Percentiles rank a stretch among this genome's conserved stretches.
phyloP scores from a whole-genome alignment of 2,797 vertebrate species.

The Propithecus deckenii region DNA sequence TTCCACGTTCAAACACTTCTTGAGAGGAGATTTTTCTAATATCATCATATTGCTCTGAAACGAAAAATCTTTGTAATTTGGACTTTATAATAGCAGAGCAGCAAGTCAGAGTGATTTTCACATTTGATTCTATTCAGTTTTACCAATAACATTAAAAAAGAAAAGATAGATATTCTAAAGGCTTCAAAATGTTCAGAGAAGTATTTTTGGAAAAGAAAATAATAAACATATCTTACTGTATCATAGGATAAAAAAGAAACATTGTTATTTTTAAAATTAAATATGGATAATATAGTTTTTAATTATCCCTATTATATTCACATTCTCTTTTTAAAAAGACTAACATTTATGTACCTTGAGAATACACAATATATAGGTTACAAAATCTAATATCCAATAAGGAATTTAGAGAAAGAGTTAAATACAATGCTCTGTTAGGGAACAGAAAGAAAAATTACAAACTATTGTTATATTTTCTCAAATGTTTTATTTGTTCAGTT shows the following conservation, averaged over 20 bases:
- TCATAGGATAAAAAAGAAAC: neutral
- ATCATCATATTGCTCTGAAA: neutral
- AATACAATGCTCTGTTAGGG: neutral
- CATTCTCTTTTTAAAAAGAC: neutral
- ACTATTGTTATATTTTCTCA: neutral
- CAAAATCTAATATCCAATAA: neutral
- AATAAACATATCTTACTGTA: neutral
- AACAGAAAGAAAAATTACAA: neutral
- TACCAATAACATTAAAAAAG: neutral
- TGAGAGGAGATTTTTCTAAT: neutral
- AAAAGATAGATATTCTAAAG: neutral
- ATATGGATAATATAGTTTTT: neutral
- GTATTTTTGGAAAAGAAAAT: neutral
- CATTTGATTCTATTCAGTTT: neutral
- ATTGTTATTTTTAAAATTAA: neutral
- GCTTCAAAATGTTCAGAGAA: neutral
- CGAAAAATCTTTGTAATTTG: neutral
- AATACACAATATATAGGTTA: neutral
- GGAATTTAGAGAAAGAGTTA: neutral
- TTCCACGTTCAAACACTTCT: neutral
- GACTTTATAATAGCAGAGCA: neutral
- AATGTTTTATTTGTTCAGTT: neutral
- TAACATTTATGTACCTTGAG: neutral
- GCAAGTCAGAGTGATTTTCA: neutral
- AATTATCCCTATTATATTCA: neutral